Base-by-base conservation (phyloP, 2,113 vertebrate species). In the Collichthys lucidus region DNA sequence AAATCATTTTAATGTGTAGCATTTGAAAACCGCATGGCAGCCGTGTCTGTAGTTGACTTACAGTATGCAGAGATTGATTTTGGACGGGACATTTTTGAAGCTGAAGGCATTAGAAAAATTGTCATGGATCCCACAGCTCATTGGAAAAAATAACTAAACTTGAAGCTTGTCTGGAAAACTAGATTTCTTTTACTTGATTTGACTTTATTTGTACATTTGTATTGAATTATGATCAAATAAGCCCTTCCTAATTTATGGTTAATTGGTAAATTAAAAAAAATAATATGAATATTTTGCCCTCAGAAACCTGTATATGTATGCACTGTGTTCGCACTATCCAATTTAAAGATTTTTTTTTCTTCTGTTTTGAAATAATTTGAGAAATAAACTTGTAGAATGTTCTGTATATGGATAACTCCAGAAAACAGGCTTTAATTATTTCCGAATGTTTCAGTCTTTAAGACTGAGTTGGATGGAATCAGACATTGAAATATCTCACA, bases 1-100 rank as follows among this genome's bases (percentile, higher is more conserved):
- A 91, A 87, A 92, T 80, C 79, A 87, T 94, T 94, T 95, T 93
- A 96, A 95, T 96, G 96, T 96, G 96, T 96, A 97, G 96, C 95
- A 96, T 96, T 94, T 94, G 94, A 96, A 96, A 96, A 94, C 95
- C 95, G 94, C 96, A 94, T 95, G 96, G 96, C 96, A 88, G 94
- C 96, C 96, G 94, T 96, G 96, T 96, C 96, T 96, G 92, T 94
- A 95, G 91, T 89, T 90, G 88, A 90, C 62, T 80, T 46, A 82
- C 71, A 73, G 81, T 49, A 50, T 75, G 81, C 90, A 85, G 73
- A 84, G 69, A 82, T 60, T 59, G 86, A 91, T 75, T 89, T 80
- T 78, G 77, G 70, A 86, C 42, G 68, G 80, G 82, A 90, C 83
- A 73, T 80, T 88, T 88, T 83, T 70, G 68, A 83, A 86, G 62